Base-by-base conservation (phyloP, 2,888 invertebrate species). In the Pyrrhosoma nymphula region DNA sequence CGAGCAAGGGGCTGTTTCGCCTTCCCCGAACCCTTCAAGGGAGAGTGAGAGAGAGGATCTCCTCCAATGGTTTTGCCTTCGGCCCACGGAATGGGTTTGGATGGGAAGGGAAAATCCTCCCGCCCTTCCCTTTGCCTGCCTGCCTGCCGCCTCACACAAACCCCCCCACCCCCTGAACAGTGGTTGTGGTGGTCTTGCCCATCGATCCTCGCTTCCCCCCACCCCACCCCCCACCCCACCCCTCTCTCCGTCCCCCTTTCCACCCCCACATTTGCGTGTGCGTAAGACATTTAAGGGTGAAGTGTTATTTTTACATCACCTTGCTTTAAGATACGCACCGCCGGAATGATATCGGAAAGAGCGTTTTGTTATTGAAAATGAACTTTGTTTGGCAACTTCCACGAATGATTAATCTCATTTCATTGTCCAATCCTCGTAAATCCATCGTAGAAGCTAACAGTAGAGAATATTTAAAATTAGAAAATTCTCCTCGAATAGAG, bases 221-320 rank as follows among this genome's bases (percentile, higher is more conserved):
- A 20, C 69, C 55, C 47, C 93, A 18, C 35, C 16, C 1, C 60
- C 47, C 12, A 60, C 60, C 20, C 1, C 20, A 60, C 20, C 56
- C 16, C 56, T 56, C 56, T 56, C 56, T 56, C 56, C 56, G 56
- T 16, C 16, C 16, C 56, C 16, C 60, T 69, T 26, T n/a, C n/a
- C 47, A 47, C 47, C 47, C 47, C 47, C 47, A 47, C 18, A 39
- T 55, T 47, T 75, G 75, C 18, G 75, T 47, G 69, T 75, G 93
- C 47, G 93, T 93, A 26, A 47, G 69, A 69, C 75, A 55, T 63
- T 91, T 60, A 26, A 26, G 39, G 56, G 89, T 12, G 82, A 16
- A n/a, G 39, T 56, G 63, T 63, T 93, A 93, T 93, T 93, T 91
- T 93, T 93, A 63, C 63, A 39, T 60, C n/a, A 47, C 47, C 90